Evolutionary conservation across 2,113 vertebrate species (phyloP).

Genomic region (Ophthalmolycus amberensis): DNA sequence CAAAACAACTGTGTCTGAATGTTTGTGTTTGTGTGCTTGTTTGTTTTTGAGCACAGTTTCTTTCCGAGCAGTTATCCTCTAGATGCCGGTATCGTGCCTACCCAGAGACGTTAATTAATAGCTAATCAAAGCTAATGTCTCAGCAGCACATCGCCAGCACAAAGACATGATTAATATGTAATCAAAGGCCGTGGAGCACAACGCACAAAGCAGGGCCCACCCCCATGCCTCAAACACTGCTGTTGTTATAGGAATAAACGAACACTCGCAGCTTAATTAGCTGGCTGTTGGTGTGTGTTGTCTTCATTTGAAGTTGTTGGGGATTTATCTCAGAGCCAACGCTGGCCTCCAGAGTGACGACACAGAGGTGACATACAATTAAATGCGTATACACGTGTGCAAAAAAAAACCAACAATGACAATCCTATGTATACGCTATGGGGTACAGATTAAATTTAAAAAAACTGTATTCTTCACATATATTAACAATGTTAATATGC

Average conservation of each 20-base stretch:
- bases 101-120: slow-evolving; percentile 87
- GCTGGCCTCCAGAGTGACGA: slow-evolving; percentile 73
- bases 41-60: slow-evolving; percentile 79
- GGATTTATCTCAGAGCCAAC: slow-evolving; percentile 75
- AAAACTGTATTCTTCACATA: background rate
- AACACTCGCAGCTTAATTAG: slow-evolving; percentile 80
- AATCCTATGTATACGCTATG: background rate
- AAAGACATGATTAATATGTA: slow-evolving; percentile 87
- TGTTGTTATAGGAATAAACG: slow-evolving; percentile 83
- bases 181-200: slow-evolving; percentile 84
- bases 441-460: slow-evolving; percentile 12
- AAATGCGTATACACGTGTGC: slow-evolving; percentile 27
- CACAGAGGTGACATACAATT: slow-evolving; percentile 67
- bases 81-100: slow-evolving; percentile 80
- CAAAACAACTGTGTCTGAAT: slow-evolving; percentile 81
- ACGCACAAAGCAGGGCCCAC: slow-evolving; percentile 81
- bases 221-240: slow-evolving; percentile 74
- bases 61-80: slow-evolving; percentile 80
- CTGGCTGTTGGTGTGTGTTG: slow-evolving; percentile 66
- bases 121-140: slow-evolving; percentile 88
- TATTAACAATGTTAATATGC: background rate
- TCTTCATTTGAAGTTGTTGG: slow-evolving; percentile 76
- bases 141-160: slow-evolving; percentile 81
- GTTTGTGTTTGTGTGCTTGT: slow-evolving; percentile 81
- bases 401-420: slow-evolving; percentile 2